Base-by-base conservation (phyloP, 2,888 invertebrate species). In the Achlya flavicornis region DNA sequence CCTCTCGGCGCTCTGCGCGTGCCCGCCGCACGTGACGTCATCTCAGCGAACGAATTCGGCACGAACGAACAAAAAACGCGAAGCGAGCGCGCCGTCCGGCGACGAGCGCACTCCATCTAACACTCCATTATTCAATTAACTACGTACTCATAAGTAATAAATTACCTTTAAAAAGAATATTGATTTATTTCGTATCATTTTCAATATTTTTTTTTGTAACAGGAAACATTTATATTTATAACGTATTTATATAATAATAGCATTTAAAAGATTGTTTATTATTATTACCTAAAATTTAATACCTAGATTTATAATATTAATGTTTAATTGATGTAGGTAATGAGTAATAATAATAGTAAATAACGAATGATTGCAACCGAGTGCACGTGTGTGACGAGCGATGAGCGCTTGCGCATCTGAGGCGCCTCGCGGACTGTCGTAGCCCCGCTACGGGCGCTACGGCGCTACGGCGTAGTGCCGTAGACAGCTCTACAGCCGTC, bases 181-280 rank as follows among this genome's bases (percentile, higher is more conserved):
- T 92, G 93, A 93, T 93, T 93, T 89, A 92, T 87, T 90, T 93
- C 93, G 93, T 93, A 93, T 93, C 91, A 90, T 92, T 92, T 91
- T 93, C 92, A 92, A 92, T 92, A 92, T 92, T 92, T 91, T 90
- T 86, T 90, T 93, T 92, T 92, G 93, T 94, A 94, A 94, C 94
- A 94, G 94, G 94, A 93, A 94, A 94, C 94, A 94, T 94, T 94
- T 92, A 93, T 94, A 91, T 92, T 92, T 89, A 94, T 94, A 94
- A 94, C 94, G 93, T 94, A 94, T 94, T 94, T 93, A 93, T 94
- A 94, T 94, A 93, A 93, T 94, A 93, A 93, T 93, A 93, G 93
- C 93, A 90, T 94, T 94, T 93, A 94, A 94, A 94, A 94, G 93
- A 93, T 94, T 94, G 94, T 94, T 94, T 92, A 93, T 92, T 94